Percentiles rank a stretch among this genome's conserved stretches.
Conservation (phyloP, 2,888 invertebrate genomes). For the Andrena minutula region DNA sequence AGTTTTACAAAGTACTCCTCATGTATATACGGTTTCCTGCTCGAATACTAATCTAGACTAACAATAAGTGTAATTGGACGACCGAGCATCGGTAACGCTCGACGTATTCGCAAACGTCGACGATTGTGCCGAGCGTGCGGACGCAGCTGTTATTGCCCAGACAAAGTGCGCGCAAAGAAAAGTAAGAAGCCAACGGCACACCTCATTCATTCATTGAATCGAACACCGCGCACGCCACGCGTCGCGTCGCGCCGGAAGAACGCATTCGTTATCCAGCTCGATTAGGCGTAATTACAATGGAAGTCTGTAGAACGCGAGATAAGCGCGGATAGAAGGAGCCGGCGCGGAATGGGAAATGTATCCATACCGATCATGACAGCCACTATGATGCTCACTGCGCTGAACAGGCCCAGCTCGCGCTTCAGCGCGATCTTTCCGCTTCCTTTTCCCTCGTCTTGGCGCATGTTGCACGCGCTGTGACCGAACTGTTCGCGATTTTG, state of each 20-base stretch:
- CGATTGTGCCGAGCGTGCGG: neutral
- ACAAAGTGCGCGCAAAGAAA: neutral
- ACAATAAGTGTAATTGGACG: neutral
- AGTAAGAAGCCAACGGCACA: neutral
- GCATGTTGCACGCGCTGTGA: conserved; percentile 48
- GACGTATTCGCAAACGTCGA: neutral
- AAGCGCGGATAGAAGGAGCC: neutral
- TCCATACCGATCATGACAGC: conserved; percentile 94
- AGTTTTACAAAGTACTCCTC: neutral
- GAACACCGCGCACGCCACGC: neutral
- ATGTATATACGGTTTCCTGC: neutral
- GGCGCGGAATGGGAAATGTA: neutral
- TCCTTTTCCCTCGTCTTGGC: conserved; percentile 37
- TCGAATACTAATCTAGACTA: neutral
- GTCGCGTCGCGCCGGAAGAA: neutral
- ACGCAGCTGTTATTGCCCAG: neutral
- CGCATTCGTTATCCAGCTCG: neutral
- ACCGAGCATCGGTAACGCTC: conserved; percentile 22
- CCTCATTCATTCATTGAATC: neutral
- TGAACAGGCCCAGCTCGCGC: conserved; percentile 91
- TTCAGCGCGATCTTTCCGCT: conserved; percentile 87
- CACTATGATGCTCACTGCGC: conserved; percentile 93
- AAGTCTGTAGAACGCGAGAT: neutral
- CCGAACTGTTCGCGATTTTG: neutral
- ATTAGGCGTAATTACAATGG: neutral